Evolutionary conservation across 2,797 vertebrate genomes (phyloP).

Genomic region (Nasua narica): DNA sequence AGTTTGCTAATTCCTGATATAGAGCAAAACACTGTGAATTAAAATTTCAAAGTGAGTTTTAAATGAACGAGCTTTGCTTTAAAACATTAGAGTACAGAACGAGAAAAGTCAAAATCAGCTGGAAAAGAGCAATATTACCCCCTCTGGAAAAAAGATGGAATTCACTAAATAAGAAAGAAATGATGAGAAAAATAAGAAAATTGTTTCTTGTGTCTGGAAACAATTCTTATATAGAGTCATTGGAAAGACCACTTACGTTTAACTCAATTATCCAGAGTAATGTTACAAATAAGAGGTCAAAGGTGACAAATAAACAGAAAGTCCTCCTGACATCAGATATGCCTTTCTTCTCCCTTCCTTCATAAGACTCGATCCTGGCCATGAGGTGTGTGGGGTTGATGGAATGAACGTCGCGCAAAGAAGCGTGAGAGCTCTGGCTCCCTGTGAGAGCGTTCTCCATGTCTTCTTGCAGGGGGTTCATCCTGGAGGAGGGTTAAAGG

Average conservation of each 20-base stretch:
- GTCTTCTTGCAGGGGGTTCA: slow-evolving; percentile 79
- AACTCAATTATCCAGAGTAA: slow-evolving; percentile 99
- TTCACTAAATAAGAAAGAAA: slow-evolving; percentile 2
- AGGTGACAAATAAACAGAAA: slow-evolving; percentile 98
- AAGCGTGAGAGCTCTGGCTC: slow-evolving; percentile 86
- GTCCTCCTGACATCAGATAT: slow-evolving; percentile 98
- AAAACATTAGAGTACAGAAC: background rate
- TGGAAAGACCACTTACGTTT: slow-evolving; percentile 89
- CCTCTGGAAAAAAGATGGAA: background rate
- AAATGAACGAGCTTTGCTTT: background rate
- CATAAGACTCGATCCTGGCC: slow-evolving; percentile 90
- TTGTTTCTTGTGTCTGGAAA: background rate
- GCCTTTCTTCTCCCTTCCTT: slow-evolving; percentile 90
- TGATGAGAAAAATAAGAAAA: background rate
- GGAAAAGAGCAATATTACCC: background rate
- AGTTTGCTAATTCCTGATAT: background rate
- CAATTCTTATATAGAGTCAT: slow-evolving; percentile 16
- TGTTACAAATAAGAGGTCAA: slow-evolving; percentile 96
- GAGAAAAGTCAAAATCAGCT: background rate
- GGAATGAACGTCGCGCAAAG: slow-evolving; percentile 81
- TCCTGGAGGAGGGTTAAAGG: slow-evolving; percentile 74
- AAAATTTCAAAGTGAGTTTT: slow-evolving; percentile 36
- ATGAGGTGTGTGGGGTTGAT: slow-evolving; percentile 84
- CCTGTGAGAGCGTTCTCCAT: slow-evolving; percentile 88
- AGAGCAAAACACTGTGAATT: background rate